Evolutionary conservation across 2,888 invertebrate species (phyloP).

Genomic region (Cartodere bifasciata): DNA sequence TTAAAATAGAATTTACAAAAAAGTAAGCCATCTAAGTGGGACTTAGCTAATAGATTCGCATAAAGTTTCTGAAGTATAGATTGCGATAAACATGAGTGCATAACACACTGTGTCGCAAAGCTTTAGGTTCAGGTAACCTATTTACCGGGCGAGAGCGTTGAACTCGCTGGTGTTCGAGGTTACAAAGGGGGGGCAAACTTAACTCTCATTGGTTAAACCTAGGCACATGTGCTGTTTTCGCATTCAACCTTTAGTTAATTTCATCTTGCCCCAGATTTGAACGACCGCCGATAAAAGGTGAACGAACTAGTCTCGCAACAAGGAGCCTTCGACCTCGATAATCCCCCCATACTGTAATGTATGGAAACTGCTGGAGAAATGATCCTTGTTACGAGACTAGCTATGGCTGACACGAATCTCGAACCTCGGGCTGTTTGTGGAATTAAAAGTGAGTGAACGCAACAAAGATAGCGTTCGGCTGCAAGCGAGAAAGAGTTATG

Average conservation of each 20-base stretch:
- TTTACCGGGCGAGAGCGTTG: conserved; percentile 33
- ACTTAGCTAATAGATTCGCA: no score
- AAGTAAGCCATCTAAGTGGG: no score
- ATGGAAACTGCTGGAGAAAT: conserved; percentile 2
- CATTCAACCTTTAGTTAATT: conserved; percentile 42
- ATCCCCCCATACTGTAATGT: conserved; percentile 11
- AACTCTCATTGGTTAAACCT: conserved; percentile 26
- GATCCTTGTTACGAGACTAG: conserved; percentile 24
- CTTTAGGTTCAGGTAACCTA: conserved; percentile 33
- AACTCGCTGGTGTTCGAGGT: conserved; percentile 32
- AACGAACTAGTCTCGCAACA: conserved; percentile 45
- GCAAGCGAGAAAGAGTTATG: conserved; percentile 23
- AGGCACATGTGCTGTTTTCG: conserved; percentile 33
- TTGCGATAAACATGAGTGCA: conserved; percentile 16
- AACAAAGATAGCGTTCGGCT: conserved; percentile 19
- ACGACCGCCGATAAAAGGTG: conserved; percentile 36
- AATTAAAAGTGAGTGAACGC: conserved; percentile 29
- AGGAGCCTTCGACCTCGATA: conserved; percentile 34
- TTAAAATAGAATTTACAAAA: no score
- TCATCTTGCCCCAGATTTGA: conserved; percentile 52
- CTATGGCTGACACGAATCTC: conserved; percentile 29
- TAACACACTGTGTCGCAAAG: conserved; percentile 20
- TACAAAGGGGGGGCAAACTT: conserved; percentile 18
- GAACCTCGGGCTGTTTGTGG: conserved; percentile 25
- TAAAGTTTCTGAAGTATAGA: conserved; percentile 1